Conservation (phyloP, 64 coral and sea anemone species). For the Pachyseris speciosa region DNA sequence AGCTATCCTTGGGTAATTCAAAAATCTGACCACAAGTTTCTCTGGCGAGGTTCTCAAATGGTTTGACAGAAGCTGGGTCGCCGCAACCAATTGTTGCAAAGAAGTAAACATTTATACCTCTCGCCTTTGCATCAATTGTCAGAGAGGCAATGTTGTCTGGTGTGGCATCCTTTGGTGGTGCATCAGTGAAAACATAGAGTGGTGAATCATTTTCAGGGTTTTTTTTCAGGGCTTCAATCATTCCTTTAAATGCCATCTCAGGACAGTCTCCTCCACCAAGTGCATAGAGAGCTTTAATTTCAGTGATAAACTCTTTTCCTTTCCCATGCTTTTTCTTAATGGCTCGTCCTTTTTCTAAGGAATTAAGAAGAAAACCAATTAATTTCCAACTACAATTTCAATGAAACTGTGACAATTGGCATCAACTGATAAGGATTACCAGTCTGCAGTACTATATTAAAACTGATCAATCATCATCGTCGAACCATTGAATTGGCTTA, state of each 20-base stretch:
- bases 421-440: neutral
- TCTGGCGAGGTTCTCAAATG: no score
- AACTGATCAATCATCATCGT: no score
- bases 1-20: neutral
- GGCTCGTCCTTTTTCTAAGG: neutral
- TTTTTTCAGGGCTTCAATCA: slow-evolving; percentile 32
- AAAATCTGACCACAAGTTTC: slow-evolving; percentile 74
- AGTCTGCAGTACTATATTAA: neutral
- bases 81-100: neutral
- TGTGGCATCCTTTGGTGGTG: slow-evolving; percentile 66
- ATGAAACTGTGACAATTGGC: neutral
- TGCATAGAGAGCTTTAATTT: neutral
- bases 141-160: slow-evolving; percentile 9
- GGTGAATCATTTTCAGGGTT: slow-evolving; percentile 52
- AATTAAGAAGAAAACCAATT: neutral
- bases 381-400: neutral
- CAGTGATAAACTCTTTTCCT: neutral
- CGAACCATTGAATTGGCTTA: no score
- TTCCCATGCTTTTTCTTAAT: neutral
- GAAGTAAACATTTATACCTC: neutral
- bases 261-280: slow-evolving; percentile 71
- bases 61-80: neutral
- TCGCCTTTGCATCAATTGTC: neutral
- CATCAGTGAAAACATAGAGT: slow-evolving; percentile 90
- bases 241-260: slow-evolving; percentile 62